Evolutionary conservation across 2,113 vertebrate genomes (phyloP), one percentile per base, ranked within the genome.

Genomic region (Tachysurus fulvidraco): DNA sequence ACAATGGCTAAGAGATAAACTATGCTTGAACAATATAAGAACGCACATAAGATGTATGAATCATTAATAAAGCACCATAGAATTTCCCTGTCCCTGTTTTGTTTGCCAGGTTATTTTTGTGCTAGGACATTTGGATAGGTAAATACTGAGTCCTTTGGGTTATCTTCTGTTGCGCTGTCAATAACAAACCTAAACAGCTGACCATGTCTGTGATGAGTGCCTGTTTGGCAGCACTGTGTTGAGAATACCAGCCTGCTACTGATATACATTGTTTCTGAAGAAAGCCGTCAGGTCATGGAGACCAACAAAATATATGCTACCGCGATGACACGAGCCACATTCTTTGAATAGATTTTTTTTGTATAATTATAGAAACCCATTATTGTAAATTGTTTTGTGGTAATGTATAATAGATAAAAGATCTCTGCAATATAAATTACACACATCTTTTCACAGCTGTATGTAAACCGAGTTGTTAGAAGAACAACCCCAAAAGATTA

Each of bases 101-200:
- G 57, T 69, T 69, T 69, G 64, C 62, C 62, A 69, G 78, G 85
- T 25, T 88, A 81, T 80, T 54, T 88, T 52, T 81, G 77, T 46
- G 28, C 76, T 81, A 36, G 13, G 83, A 81, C 64, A 85, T 81
- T 80, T 85, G 83, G 54, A 54, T 81, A 41, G 64, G 76, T 73
- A 84, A 80, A 88, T 62, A 80, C 41, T 13, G 19, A 36, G 30
- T 69, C 82, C 44, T n/a, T 81, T 36, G 55, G 83, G 50, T 81
- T 71, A 84, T 84, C 83, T 71, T 54, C 36, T 88, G 64, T 30
- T 80, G 52, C 36, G n/a, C 60, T 80, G 52, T 10, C 36, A 73
- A 21, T 28, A 83, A 83, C 69, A 88, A 81, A 19, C 1, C 83
- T 46, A 52, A 71, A 88, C 74, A 84, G 82, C 82, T 83, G 86